Conservation (phyloP, 2,113 vertebrate genomes). For the Pelvicachromis taeniatus region DNA sequence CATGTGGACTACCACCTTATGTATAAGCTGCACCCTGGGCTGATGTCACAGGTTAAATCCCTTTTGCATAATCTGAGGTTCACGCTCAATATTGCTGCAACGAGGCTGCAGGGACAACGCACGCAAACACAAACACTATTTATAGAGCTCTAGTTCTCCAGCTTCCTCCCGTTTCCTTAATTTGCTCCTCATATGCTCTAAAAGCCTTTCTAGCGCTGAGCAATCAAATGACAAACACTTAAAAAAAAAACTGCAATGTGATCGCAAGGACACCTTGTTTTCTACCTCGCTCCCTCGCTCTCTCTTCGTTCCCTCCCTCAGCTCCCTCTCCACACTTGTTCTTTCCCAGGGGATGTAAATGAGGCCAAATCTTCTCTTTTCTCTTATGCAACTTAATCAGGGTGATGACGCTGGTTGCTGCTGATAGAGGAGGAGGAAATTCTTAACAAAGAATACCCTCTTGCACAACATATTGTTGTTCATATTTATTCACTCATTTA, state of each 20-base stretch:
- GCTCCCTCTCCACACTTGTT: background rate
- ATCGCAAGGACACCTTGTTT: slow-evolving; percentile 55
- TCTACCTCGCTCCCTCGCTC: background rate
- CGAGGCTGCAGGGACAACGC: slow-evolving; percentile 29
- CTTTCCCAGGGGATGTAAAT: slow-evolving; percentile 50
- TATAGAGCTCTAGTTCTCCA: slow-evolving; percentile 9
- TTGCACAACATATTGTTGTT: background rate
- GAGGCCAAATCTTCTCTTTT: slow-evolving; percentile 56
- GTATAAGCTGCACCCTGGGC: slow-evolving; percentile 16
- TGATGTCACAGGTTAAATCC: slow-evolving; percentile 38
- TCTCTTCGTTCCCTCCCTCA: background rate
- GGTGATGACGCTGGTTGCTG: slow-evolving; percentile 49
- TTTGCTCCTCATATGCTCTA: background rate
- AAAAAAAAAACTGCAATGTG: slow-evolving; percentile 36
- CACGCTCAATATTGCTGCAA: slow-evolving; percentile 22
- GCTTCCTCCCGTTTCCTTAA: background rate
- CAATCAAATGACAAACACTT: slow-evolving; percentile 48
- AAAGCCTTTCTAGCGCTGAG: slow-evolving; percentile 14
- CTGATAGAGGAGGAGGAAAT: slow-evolving; percentile 35
- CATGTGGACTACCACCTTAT: background rate
- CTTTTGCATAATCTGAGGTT: slow-evolving; percentile 28
- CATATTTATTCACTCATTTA: background rate
- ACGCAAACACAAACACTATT: slow-evolving; percentile 4
- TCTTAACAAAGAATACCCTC: slow-evolving; percentile 5
- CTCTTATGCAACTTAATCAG: slow-evolving; percentile 65